Conservation (phyloP, 2,113 vertebrate genomes). For the Eretmochelys imbricata region DNA sequence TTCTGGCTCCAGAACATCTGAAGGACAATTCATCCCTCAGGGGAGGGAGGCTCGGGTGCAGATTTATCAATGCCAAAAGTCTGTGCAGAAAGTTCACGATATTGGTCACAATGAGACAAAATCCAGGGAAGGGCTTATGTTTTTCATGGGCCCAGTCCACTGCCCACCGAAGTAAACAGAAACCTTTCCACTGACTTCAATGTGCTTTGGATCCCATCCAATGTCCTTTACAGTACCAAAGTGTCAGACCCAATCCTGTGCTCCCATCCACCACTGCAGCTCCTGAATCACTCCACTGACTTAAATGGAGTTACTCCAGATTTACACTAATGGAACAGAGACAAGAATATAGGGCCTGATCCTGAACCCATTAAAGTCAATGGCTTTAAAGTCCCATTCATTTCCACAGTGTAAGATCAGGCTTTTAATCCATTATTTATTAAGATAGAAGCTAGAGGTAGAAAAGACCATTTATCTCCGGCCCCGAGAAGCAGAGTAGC, state of each 20-base stretch:
- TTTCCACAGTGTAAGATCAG: not conserved
- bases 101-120: not conserved
- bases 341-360: rapidly evolving
- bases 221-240: rapidly evolving
- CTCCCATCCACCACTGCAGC: not conserved
- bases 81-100: not conserved
- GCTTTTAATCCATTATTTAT: not conserved
- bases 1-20: not conserved
- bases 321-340: rapidly evolving
- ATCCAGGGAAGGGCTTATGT: not conserved
- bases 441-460: not conserved
- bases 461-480: not conserved
- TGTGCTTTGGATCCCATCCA: rapidly evolving
- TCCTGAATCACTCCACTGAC: not conserved
- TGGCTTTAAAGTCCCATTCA: rapidly evolving
- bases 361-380: not conserved
- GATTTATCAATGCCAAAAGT: not conserved
- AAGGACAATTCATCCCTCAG: not conserved
- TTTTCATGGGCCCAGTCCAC: rapidly evolving
- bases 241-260: rapidly evolving
- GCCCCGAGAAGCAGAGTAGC: rapidly evolving
- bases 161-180: rapidly evolving
- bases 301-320: rapidly evolving
- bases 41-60: not conserved
- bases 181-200: not conserved